Base-by-base conservation (phyloP, 2,888 invertebrate species). In the Iselma pallidipennis region DNA sequence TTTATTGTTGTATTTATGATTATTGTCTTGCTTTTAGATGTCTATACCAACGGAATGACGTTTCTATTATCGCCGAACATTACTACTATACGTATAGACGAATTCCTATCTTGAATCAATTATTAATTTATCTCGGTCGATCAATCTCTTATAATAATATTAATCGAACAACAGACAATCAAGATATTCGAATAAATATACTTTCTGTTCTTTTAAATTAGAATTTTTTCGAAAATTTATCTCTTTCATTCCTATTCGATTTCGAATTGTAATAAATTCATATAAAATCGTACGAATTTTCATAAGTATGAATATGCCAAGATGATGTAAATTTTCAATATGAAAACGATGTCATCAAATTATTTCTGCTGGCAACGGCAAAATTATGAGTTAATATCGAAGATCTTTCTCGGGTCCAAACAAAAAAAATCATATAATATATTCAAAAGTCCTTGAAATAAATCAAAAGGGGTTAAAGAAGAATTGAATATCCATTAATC, bases 1-100 rank as follows among this genome's bases (percentile, higher is more conserved):
- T 70, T 68, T 70, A 70, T 64, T 54, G 59, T 67, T 66, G 67
- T 66, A 65, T 68, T 68, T 70, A 68, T 68, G 64, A 68, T 66
- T 67, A 67, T 70, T 56, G 64, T 66, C 65, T 51, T 26, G 49
- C 37, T 16, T 14, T 33, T 14, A 14, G 6, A 16, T n/a, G 16
- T 7, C 16, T 37, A 55, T 58, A 61, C 61, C 61, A 64, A 57
- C 59, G 55, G 61, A 61, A 53, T 55, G 54, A 31, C 52, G n/a
- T 42, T 55, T 51, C 57, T 51, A 45, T 61, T 33, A 61, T 56
- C 49, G 42, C 28, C 10, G 31, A 50, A 26, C 28, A 50, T 28
- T 29, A 37, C 14, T 6, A 37, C n/a, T 14, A 14, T 37, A 37
- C 2, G 16, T 16, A 50, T 28, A 50, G 26, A 50, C 28, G n/a